A percentile compares a stretch with the other conserved stretches of the same genome.
These are phyloP conservation scores for Mustela lutreola DNA, from an alignment of 2,113 vertebrate genomes.

Conservation along the genomic window DNA sequence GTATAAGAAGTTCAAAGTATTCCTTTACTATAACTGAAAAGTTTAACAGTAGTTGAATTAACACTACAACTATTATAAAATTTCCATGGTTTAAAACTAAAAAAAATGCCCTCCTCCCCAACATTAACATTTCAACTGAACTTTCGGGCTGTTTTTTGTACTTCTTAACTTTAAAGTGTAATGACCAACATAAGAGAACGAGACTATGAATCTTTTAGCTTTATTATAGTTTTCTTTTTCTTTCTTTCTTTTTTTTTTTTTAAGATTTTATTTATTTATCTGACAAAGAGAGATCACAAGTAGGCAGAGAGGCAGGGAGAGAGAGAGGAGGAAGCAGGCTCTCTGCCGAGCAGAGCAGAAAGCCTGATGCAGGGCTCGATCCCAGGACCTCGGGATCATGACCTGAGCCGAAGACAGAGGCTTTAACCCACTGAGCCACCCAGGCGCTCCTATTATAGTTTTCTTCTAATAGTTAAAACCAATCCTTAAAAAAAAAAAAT, in stretches of 20 bases:
- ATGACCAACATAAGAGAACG: not conserved
- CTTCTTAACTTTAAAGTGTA: not conserved
- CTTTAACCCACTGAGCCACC: too few species aligned
- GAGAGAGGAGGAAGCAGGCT: too few species aligned
- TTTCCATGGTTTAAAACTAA: conserved; percentile 13
- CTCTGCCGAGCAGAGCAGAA: too few species aligned
- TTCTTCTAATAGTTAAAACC: not conserved
- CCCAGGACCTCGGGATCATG: too few species aligned
- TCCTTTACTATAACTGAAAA: not conserved
- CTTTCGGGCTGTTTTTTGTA: not conserved
- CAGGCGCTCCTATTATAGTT: not conserved
- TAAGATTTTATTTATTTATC: too few species aligned
- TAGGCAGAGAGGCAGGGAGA: too few species aligned
- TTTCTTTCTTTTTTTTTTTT: too few species aligned
- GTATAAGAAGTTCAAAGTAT: not conserved
- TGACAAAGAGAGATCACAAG: too few species aligned
- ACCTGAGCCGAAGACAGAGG: too few species aligned
- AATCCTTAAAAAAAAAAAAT: not conserved
- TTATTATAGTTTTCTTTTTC: not conserved
- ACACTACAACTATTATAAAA: not conserved
- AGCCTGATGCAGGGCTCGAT: too few species aligned
- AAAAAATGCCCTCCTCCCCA: not conserved
- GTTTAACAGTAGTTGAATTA: not conserved
- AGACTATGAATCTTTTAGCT: not conserved
- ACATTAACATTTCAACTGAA: conserved; percentile 3